phyloP scores from a whole-genome alignment of 2,797 vertebrate species.

The Sebastes paucispinis region DNA sequence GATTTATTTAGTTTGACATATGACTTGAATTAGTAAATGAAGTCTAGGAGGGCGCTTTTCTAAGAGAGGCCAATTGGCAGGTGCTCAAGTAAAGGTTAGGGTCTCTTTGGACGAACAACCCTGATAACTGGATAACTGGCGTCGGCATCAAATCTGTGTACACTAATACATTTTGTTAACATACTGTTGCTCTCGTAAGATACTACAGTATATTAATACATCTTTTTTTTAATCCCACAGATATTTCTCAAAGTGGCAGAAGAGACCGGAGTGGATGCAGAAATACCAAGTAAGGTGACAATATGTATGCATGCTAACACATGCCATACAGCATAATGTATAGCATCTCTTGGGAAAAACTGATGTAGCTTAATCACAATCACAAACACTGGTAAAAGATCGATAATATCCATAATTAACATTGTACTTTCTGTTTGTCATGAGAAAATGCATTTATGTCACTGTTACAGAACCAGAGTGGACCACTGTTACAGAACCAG shows the following conservation, averaged over 20 bases:
- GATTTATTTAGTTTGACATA: constrained; percentile 36
- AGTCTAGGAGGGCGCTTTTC: constrained; percentile 11
- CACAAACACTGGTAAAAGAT: background rate
- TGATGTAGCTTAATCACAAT: background rate
- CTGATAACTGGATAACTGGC: background rate
- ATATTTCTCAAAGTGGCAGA: constrained; percentile 98
- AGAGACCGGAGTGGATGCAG: constrained; percentile 90
- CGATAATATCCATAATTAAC: background rate
- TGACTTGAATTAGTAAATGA: constrained; percentile 28
- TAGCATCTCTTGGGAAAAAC: background rate
- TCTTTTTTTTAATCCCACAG: constrained; percentile 70
- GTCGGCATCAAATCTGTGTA: background rate
- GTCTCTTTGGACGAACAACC: background rate
- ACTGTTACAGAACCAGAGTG: background rate
- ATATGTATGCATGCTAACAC: background rate
- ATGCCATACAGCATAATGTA: background rate
- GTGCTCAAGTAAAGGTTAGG: constrained; percentile 37
- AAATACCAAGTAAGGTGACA: constrained; percentile 83
- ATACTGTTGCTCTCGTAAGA: background rate
- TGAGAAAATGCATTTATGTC: background rate
- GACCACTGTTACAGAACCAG: background rate
- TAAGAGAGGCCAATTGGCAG: constrained; percentile 22
- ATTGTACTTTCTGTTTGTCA: background rate
- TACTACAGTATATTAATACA: background rate
- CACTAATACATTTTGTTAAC: background rate